Conservation (phyloP, 2,797 vertebrate species). For the Coranthus polyacanthus region DNA sequence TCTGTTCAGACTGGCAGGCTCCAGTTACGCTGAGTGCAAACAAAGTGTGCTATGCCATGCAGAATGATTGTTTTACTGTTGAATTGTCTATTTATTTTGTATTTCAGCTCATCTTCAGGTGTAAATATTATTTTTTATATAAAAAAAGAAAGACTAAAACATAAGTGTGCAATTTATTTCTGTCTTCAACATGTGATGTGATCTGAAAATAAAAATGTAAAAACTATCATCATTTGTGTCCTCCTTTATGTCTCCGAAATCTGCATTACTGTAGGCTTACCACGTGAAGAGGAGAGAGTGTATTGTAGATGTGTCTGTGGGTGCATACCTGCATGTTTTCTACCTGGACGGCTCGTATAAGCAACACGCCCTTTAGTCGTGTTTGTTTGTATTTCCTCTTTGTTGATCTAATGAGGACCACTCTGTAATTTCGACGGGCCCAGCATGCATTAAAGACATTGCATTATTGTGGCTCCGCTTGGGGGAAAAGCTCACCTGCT, state of each 20-base stretch:
- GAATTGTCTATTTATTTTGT: conserved; percentile 85
- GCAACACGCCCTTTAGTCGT: conserved; percentile 29
- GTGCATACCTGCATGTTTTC: conserved; percentile 24
- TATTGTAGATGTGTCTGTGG: conserved; percentile 13
- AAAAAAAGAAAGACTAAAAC: conserved; percentile 53
- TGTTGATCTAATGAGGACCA: conserved; percentile 80
- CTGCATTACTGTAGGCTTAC: conserved; percentile 1
- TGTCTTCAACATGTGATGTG: conserved; percentile 70
- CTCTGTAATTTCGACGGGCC: conserved; percentile 63
- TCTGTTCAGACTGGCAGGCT: conserved; percentile 8
- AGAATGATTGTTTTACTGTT: conserved; percentile 45
- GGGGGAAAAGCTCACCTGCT: conserved; percentile 70
- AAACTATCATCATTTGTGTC: conserved; percentile 1
- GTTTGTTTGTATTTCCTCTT: conserved; percentile 83
- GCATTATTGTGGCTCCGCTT: conserved; percentile 52
- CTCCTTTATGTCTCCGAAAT: not conserved
- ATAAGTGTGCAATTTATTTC: conserved; percentile 68
- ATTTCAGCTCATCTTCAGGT: conserved; percentile 66
- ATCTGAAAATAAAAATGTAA: conserved; percentile 70
- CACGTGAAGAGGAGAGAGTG: not conserved
- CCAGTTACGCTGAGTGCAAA: conserved; percentile 21
- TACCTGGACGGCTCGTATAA: conserved; percentile 10
- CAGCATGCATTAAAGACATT: conserved; percentile 75
- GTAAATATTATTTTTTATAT: conserved; percentile 84
- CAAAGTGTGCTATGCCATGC: conserved; percentile 23